Evolutionary conservation across 2,113 vertebrate genomes (phyloP).

Genomic region (Oreochromis aureus): DNA sequence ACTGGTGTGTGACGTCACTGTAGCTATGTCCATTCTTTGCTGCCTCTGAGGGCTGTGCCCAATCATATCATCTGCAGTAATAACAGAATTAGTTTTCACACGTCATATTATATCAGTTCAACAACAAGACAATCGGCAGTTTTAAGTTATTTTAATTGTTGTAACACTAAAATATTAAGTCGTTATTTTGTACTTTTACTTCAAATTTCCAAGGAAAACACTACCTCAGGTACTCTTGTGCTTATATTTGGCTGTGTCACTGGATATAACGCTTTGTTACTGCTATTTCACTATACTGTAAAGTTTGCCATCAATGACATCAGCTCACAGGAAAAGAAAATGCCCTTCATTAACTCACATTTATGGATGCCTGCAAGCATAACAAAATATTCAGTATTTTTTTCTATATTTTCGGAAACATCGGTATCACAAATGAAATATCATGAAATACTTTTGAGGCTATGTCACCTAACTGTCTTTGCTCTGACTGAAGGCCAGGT

Average conservation of each 20-base stretch:
- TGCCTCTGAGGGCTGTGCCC: not conserved
- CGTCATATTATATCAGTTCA: not conserved
- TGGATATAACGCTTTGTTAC: accelerated
- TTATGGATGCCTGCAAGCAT: not conserved
- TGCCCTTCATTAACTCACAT: not conserved
- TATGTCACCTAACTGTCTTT: not conserved
- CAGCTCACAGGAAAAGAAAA: not conserved
- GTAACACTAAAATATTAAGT: not conserved
- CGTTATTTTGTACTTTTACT: not conserved
- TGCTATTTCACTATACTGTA: not conserved
- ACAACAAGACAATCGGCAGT: not conserved
- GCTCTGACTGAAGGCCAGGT: not conserved
- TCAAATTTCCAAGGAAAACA: not conserved
- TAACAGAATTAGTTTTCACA: not conserved
- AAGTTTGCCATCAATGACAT: not conserved
- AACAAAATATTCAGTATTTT: not conserved
- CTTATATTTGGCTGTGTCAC: too few species aligned
- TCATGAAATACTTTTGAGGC: not conserved
- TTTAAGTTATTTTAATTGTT: not conserved
- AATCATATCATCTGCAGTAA: not conserved
- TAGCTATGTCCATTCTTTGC: not conserved
- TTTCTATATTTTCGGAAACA: not conserved
- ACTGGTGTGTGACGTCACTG: not conserved
- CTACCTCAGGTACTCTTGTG: too few species aligned
- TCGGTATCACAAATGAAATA: not conserved